Evolutionary conservation across 1,140 invertebrate species (phyloP), one percentile per base, ranked within the genome.

Genomic region (Lordiphosa stackelbergi): DNA sequence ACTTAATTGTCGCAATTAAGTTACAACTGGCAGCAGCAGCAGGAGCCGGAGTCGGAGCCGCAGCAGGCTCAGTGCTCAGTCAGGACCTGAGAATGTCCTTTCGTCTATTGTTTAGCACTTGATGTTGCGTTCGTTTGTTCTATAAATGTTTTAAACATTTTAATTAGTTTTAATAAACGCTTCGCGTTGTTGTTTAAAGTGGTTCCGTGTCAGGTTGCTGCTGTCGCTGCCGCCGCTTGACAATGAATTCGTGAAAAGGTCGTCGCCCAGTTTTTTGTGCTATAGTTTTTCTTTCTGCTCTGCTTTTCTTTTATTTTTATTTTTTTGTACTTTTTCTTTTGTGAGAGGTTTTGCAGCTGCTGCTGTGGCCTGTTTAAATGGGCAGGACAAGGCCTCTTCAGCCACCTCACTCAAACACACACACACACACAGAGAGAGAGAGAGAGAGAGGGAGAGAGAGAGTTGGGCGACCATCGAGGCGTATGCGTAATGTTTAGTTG

Each of bases 91-190:
- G 28, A 46, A 46, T 46, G 43, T 46, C 43, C 43, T 46, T 46
- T 46, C 24, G 43, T 28, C 43, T 28, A 46, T 46, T 46, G 43
- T 46, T 46, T 46, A 46, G 43, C 43, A 46, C 43, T 46, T 46
- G 43, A 46, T 12, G 43, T 40, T 36, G 38, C 64, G 35, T 59
- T 57, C 64, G 64, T 68, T 68, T 68, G 63, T 68, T 68, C 64
- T 68, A 68, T 68, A 66, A 68, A 68, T 68, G 64, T 68, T 68
- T 68, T 68, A 68, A 68, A 68, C 64, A 68, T 68, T 68, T 68
- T 68, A 68, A 68, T 68, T 68, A 68, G 64, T 68, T 68, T 68
- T 68, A 68, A 66, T 68, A 68, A 68, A 68, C 64, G 63, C 13
- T 38, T 12, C 22, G 22, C 11, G 22, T 19, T 12, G 36, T 5